Percentiles rank a stretch among this genome's conserved stretches.
Evolutionary conservation across 1,140 invertebrate species (phyloP).

Genomic region (Heterodera carotae): DNA sequence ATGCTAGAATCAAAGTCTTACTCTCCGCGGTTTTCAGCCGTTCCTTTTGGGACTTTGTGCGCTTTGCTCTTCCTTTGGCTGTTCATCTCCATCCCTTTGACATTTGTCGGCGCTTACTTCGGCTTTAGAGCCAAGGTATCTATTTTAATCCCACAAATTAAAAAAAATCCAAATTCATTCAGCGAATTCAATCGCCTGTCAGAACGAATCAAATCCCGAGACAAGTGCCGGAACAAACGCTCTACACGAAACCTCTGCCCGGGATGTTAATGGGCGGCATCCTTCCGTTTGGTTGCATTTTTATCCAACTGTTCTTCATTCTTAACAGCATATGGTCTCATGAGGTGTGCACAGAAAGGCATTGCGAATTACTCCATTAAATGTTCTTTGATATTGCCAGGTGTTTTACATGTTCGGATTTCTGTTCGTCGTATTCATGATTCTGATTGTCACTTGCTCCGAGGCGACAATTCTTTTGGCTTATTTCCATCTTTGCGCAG

Average conservation of each 20-base stretch:
- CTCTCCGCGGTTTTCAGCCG: slow-evolving; percentile 71
- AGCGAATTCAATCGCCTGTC: slow-evolving; percentile 84
- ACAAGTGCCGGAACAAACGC: slow-evolving; percentile 93
- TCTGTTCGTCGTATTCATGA: slow-evolving; percentile 93
- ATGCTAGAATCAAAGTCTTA: too few species aligned
- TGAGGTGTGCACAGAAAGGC: slow-evolving; percentile 3
- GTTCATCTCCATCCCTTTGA: slow-evolving; percentile 93
- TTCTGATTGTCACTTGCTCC: slow-evolving; percentile 94
- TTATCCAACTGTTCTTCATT: slow-evolving; percentile 98
- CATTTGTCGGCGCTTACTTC: slow-evolving; percentile 95
- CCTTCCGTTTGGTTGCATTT: slow-evolving; percentile 97
- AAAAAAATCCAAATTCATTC: slow-evolving; percentile 20
- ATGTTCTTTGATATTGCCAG: slow-evolving; percentile 67
- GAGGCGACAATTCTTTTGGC: slow-evolving; percentile 96
- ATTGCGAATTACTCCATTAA: too few species aligned
- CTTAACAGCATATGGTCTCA: slow-evolving; percentile 92
- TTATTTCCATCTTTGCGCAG: slow-evolving; percentile 98
- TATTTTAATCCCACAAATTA: slow-evolving; percentile 13
- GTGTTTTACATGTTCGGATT: slow-evolving; percentile 99
- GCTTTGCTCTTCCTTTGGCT: slow-evolving; percentile 95
- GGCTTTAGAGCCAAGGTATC: slow-evolving; percentile 86
- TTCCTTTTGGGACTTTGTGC: slow-evolving; percentile 95
- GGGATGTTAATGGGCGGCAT: slow-evolving; percentile 94
- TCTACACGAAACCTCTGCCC: slow-evolving; percentile 87
- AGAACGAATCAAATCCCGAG: slow-evolving; percentile 97